These are phyloP conservation scores for Phytoseiulus persimilis DNA, from an alignment of 2,888 invertebrate species.

Conservation along the genomic window DNA sequence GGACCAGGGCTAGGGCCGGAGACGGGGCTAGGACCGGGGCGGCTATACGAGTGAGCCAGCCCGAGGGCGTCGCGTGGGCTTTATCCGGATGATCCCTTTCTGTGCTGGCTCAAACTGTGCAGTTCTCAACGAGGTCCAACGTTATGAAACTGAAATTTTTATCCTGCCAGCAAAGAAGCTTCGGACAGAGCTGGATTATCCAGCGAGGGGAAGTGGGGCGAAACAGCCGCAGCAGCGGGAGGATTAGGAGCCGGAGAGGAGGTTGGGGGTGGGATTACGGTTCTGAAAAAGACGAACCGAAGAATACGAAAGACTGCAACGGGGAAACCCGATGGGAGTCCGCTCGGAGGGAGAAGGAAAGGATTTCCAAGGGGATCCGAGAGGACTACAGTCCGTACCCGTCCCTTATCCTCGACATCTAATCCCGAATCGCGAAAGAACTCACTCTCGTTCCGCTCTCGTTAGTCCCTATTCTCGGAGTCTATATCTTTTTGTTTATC, in stretches of 20 bases:
- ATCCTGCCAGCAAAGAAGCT: neutral
- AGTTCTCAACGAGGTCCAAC: neutral
- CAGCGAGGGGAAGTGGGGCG: neutral
- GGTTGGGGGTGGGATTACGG: neutral
- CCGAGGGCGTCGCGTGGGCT: constrained; percentile 6
- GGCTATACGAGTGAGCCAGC: neutral
- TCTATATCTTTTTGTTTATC: neutral
- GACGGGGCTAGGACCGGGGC: neutral
- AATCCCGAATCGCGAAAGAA: neutral
- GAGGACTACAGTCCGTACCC: neutral
- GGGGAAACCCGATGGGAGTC: constrained; percentile 5
- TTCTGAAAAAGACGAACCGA: constrained; percentile 5
- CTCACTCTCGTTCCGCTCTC: neutral
- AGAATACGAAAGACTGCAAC: neutral
- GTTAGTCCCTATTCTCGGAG: neutral
- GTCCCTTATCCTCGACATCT: neutral
- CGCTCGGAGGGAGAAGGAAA: neutral
- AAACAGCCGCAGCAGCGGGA: neutral
- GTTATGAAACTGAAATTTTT: constrained; percentile 5
- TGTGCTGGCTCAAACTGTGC: neutral
- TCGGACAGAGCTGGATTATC: constrained; percentile 5
- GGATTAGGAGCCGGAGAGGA: neutral
- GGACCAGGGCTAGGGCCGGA: neutral
- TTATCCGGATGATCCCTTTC: constrained; percentile 38
- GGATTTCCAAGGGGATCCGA: neutral